These are phyloP conservation scores for Phycodurus eques DNA, from an alignment of 2,113 vertebrate species.

Conservation along the genomic window DNA sequence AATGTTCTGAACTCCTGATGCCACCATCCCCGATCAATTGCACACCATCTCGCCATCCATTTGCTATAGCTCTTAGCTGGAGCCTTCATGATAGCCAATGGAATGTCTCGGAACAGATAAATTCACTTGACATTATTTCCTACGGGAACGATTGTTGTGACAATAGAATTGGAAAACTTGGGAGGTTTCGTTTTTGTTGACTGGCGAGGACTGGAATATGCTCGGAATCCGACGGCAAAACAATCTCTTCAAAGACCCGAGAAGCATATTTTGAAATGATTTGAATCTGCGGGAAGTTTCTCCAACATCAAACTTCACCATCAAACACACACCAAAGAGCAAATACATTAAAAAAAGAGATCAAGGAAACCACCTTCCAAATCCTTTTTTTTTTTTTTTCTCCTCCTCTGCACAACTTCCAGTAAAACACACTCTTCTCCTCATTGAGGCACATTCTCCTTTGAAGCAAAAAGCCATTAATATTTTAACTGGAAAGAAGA, in stretches of 20 bases:
- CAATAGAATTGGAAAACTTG: neutral
- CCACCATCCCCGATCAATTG: too few relatives aligned
- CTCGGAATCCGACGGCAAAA: constrained; percentile 2
- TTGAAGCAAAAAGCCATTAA: neutral
- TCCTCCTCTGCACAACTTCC: constrained; percentile 1
- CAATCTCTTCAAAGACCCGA: constrained; percentile 14
- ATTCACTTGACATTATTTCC: neutral
- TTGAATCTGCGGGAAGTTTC: neutral
- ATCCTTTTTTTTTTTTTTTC: too few relatives aligned
- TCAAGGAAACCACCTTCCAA: constrained; percentile 19
- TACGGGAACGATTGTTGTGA: neutral
- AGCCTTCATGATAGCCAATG: too few relatives aligned
- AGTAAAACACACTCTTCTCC: neutral
- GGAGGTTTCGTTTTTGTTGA: neutral
- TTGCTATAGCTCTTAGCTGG: too few relatives aligned
- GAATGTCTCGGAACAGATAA: too few relatives aligned
- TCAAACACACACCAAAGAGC: constrained; percentile 39
- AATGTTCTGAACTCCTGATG: too few relatives aligned
- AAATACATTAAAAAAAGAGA: constrained; percentile 40
- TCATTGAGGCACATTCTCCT: constrained; percentile 7
- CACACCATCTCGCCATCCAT: too few relatives aligned
- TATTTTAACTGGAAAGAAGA: neutral
- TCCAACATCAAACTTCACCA: constrained; percentile 36
- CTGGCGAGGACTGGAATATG: neutral
- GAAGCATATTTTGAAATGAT: constrained; percentile 24